Percentiles rank a stretch among this genome's conserved stretches.
phyloP scores from a whole-genome alignment of 2,888 invertebrate species.

The Drosophila multiciliata region DNA sequence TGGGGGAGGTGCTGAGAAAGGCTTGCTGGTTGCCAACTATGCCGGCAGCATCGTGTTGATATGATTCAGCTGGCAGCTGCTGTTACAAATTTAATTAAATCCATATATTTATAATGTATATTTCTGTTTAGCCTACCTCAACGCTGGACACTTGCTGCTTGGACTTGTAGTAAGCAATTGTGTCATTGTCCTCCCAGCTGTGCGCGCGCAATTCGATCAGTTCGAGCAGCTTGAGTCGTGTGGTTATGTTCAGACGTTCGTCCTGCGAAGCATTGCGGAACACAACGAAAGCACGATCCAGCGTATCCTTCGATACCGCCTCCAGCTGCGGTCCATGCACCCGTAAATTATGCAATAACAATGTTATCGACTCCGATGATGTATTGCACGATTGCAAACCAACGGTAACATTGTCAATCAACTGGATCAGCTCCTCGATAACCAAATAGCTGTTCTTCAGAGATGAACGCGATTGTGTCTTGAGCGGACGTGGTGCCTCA shows the following conservation, averaged over 20 bases:
- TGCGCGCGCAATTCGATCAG: slow-evolving; percentile 96
- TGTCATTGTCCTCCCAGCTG: slow-evolving; percentile 94
- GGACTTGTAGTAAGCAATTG: slow-evolving; percentile 93
- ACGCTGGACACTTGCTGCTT: slow-evolving; percentile 87
- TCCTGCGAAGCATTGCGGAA: slow-evolving; percentile 96
- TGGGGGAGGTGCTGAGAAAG: slow-evolving; percentile 86
- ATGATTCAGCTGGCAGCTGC: slow-evolving; percentile 72
- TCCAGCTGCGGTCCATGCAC: slow-evolving; percentile 93
- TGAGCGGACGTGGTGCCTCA: slow-evolving; percentile 91
- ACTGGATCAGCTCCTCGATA: slow-evolving; percentile 93
- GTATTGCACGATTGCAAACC: slow-evolving; percentile 90
- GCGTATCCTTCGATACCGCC: slow-evolving; percentile 92
- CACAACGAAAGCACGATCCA: slow-evolving; percentile 93
- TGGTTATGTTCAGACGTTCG: slow-evolving; percentile 93
- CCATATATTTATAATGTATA: neutral
- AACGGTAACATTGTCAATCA: slow-evolving; percentile 92
- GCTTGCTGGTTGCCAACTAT: slow-evolving; percentile 67
- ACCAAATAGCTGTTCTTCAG: slow-evolving; percentile 84
- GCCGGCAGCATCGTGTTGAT: slow-evolving; percentile 67
- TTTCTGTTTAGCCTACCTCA: slow-evolving; percentile 81
- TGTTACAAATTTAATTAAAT: neutral
- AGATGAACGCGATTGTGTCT: slow-evolving; percentile 86
- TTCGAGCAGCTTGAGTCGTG: slow-evolving; percentile 94
- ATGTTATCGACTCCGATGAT: slow-evolving; percentile 90
- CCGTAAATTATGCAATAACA: slow-evolving; percentile 92